Evolutionary conservation across 1,140 invertebrate genomes (phyloP).

Genomic region (Globodera ellingtonae): DNA sequence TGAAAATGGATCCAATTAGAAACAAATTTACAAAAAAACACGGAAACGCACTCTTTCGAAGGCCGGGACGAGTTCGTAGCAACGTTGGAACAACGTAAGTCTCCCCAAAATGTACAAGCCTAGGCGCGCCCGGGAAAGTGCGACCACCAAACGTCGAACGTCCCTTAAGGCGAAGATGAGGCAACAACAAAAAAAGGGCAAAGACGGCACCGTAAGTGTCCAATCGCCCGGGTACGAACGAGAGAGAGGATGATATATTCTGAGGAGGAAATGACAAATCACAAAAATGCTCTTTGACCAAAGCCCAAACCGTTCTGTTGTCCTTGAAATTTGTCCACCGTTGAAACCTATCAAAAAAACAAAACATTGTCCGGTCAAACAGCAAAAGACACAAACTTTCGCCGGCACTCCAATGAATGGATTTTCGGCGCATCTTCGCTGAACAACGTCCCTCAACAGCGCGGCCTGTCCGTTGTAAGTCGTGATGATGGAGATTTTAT

Average conservation of each 20-base stretch:
- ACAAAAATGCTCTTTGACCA: neutral
- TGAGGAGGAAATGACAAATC: neutral
- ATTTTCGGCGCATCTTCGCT: slow-evolving; percentile 89
- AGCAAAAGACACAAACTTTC: slow-evolving; percentile 73
- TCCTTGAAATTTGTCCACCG: slow-evolving; percentile 98
- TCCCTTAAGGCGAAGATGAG: slow-evolving; percentile 72
- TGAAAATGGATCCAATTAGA: slow-evolving; percentile 13
- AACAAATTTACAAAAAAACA: slow-evolving; percentile 11
- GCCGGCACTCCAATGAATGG: slow-evolving; percentile 91
- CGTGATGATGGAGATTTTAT: slow-evolving; percentile 97
- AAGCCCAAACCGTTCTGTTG: slow-evolving; percentile 81
- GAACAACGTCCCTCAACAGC: slow-evolving; percentile 90
- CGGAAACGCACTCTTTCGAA: slow-evolving; percentile 78
- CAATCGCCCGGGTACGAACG: slow-evolving; percentile 91
- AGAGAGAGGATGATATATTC: slow-evolving; percentile 92
- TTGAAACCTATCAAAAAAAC: slow-evolving; percentile 71
- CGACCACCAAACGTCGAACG: slow-evolving; percentile 91
- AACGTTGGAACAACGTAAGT: slow-evolving; percentile 88
- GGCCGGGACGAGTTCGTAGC: slow-evolving; percentile 90
- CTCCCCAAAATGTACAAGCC: slow-evolving; percentile 95
- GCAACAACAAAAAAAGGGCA: slow-evolving; percentile 26
- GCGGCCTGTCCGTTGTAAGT: slow-evolving; percentile 99
- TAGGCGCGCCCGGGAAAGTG: slow-evolving; percentile 93
- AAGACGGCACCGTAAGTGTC: slow-evolving; percentile 76
- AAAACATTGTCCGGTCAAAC: slow-evolving; percentile 10